A percentile compares a stretch with the other conserved stretches of the same genome.
Evolutionary conservation across 2,113 vertebrate species (phyloP).

Genomic region (Heliornis fulica): DNA sequence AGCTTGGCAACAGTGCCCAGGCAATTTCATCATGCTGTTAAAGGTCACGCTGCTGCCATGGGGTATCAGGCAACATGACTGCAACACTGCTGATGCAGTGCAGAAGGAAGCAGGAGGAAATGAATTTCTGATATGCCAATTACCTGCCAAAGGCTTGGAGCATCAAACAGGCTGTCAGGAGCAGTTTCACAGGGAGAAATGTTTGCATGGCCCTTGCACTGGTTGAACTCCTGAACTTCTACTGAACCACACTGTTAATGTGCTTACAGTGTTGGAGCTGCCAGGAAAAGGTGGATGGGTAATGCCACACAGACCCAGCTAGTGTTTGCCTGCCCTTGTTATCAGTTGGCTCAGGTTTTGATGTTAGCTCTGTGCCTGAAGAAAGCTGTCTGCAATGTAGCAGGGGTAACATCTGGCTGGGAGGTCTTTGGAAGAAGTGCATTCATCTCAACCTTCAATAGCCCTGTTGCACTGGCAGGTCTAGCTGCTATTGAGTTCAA

Average conservation of each 20-base stretch:
- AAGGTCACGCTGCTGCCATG: not conserved
- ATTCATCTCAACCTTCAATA: not conserved
- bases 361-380: not conserved
- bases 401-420: slow-evolving; percentile 8
- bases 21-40: not conserved
- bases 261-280: not conserved
- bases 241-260: not conserved
- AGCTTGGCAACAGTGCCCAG: not conserved
- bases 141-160: not conserved
- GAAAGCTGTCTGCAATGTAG: not conserved
- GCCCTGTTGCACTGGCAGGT: not conserved
- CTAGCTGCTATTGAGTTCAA: not conserved
- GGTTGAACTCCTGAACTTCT: not conserved
- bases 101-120: not conserved
- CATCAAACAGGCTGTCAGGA: not conserved
- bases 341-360: not conserved
- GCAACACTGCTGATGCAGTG: not conserved
- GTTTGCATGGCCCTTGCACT: not conserved
- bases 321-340: not conserved
- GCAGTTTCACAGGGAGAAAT: not conserved
- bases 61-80: not conserved
- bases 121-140: not conserved
- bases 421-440: slow-evolving; percentile 1
- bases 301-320: not conserved
- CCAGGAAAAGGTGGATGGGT: not conserved